These are phyloP conservation scores for Esox niger DNA, from an alignment of 2,113 vertebrate species.

Conservation along the genomic window DNA sequence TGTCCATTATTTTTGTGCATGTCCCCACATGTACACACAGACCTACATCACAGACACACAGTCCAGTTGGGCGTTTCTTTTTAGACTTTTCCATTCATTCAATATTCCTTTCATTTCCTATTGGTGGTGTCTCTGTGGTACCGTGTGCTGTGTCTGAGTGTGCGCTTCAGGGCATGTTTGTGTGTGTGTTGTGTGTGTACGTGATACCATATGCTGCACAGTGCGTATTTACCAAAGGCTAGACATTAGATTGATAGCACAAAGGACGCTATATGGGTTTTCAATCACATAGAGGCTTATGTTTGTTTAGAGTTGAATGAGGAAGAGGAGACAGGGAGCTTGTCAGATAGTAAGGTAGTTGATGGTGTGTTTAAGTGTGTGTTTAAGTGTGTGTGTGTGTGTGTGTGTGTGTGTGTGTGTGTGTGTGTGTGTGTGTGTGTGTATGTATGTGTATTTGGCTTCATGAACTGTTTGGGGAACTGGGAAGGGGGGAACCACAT, in stretches of 20 bases:
- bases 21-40: too few relatives aligned
- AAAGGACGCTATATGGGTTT: constrained; percentile 31
- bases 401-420: neutral
- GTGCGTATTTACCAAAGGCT: constrained; percentile 44
- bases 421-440: too few relatives aligned
- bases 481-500: neutral
- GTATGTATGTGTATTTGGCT: neutral
- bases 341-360: constrained; percentile 26
- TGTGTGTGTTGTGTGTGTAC: neutral
- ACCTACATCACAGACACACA: too few relatives aligned
- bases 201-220: too few relatives aligned
- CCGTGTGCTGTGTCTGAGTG: too few relatives aligned
- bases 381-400: neutral
- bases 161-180: neutral
- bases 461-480: neutral
- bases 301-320: constrained; percentile 53
- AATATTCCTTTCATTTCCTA: too few relatives aligned
- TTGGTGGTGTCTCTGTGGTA: too few relatives aligned
- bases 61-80: too few relatives aligned
- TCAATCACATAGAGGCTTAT: constrained; percentile 30
- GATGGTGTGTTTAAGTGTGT: too few relatives aligned
- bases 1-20: too few relatives aligned
- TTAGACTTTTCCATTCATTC: too few relatives aligned
- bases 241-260: constrained; percentile 29
- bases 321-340: constrained; percentile 34